phyloP scores from a whole-genome alignment of 2,797 vertebrate species.

The Austrolebias charrua region DNA sequence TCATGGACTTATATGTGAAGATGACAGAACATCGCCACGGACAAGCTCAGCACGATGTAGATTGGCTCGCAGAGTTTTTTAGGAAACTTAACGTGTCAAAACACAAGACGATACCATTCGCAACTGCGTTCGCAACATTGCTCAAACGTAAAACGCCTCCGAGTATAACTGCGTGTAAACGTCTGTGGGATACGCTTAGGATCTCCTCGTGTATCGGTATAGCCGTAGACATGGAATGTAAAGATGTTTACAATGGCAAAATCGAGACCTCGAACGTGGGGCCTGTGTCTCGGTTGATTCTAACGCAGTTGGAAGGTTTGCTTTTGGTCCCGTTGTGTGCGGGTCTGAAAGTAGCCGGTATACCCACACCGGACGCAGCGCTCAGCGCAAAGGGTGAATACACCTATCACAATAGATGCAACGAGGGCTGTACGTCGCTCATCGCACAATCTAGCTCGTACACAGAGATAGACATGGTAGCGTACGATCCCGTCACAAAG shows the following conservation, averaged over 20 bases:
- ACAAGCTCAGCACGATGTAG: too few species aligned
- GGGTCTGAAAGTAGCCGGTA: neutral
- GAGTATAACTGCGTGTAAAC: neutral
- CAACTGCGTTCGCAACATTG: too few species aligned
- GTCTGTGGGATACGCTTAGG: neutral
- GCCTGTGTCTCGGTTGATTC: too few species aligned
- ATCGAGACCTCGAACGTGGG: too few species aligned
- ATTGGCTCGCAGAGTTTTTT: too few species aligned
- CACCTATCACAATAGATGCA: slow-evolving; percentile 18
- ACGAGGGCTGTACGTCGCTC: neutral
- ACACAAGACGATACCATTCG: neutral
- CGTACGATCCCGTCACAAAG: neutral
- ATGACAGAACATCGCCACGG: too few species aligned
- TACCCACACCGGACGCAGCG: neutral
- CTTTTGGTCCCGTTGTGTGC: slow-evolving; percentile 8
- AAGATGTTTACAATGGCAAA: slow-evolving; percentile 12
- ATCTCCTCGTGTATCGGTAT: neutral
- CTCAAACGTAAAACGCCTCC: too few species aligned
- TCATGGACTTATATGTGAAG: neutral
- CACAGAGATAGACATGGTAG: slow-evolving; percentile 25
- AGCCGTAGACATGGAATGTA: slow-evolving; percentile 4
- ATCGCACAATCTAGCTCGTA: neutral
- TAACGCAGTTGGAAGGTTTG: too few species aligned
- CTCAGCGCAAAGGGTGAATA: fast-evolving
- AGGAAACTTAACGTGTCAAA: neutral